These are phyloP conservation scores for Melangyna quadrimaculata DNA, from an alignment of 2,888 invertebrate genomes.

Conservation along the genomic window DNA sequence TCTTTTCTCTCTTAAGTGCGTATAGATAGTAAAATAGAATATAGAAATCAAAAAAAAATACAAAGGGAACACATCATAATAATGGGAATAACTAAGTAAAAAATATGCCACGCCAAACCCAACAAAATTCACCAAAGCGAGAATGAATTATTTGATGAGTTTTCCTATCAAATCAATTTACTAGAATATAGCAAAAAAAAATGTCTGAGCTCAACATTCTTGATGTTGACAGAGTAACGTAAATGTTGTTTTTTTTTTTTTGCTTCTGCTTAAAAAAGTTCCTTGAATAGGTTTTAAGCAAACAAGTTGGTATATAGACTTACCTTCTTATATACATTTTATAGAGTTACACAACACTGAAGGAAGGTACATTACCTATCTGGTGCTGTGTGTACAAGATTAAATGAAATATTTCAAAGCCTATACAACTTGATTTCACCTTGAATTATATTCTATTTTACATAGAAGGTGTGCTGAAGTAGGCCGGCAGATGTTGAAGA, in stretches of 20 bases:
- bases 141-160: not conserved
- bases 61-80: too few species aligned
- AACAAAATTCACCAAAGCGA: slow-evolving; percentile 7
- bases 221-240: slow-evolving; percentile 7
- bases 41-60: not conserved
- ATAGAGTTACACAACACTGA: not conserved
- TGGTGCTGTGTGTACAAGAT: not conserved
- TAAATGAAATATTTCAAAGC: not conserved
- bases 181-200: too few species aligned
- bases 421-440: slow-evolving; percentile 2
- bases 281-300: not conserved
- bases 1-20: not conserved
- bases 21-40: not conserved
- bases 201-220: not conserved
- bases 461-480: not conserved
- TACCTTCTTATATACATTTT: not conserved
- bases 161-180: slow-evolving; percentile 10
- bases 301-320: not conserved
- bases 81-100: not conserved
- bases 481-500: not conserved
- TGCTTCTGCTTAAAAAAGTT: not conserved
- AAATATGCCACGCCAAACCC: slow-evolving; percentile 18
- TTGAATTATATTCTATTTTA: slow-evolving; percentile 3
- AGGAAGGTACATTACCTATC: not conserved
- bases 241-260: not conserved